Conservation (phyloP, 1,140 invertebrate genomes). For the Oedothorax gibbosus region DNA sequence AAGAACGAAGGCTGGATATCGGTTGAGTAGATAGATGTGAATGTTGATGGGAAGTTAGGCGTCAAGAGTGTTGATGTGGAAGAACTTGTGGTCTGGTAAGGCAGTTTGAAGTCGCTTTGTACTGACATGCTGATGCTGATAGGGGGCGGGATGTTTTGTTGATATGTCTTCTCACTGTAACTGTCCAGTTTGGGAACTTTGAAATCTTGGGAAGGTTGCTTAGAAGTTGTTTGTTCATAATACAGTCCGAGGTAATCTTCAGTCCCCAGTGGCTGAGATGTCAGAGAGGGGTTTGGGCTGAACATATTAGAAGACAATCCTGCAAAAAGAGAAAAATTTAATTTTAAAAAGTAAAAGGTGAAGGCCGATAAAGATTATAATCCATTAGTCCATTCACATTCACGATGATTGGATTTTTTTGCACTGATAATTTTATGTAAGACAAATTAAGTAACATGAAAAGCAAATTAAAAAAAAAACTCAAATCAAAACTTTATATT, state of each 20-base stretch:
- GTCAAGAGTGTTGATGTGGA: constrained; percentile 12
- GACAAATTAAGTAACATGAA: too few species aligned
- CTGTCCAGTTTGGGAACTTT: constrained; percentile 3
- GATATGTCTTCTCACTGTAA: constrained; percentile 14
- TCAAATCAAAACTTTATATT: too few species aligned
- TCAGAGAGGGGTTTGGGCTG: not conserved
- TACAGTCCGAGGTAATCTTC: constrained; percentile 12
- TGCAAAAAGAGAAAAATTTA: not conserved
- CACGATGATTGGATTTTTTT: too few species aligned
- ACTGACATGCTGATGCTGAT: constrained; percentile 7
- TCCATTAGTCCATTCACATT: not conserved
- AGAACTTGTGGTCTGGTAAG: not conserved
- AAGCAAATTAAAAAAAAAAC: too few species aligned
- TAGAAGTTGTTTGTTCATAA: constrained; percentile 14
- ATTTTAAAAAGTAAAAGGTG: not conserved
- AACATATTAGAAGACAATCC: constrained; percentile 17
- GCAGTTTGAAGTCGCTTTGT: constrained; percentile 10
- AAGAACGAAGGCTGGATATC: constrained; percentile 30
- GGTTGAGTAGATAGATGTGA: not conserved
- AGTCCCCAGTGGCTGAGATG: constrained; percentile 4
- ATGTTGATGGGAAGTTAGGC: not conserved
- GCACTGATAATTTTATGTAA: too few species aligned
- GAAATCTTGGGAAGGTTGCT: constrained; percentile 13
- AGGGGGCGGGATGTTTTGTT: not conserved
- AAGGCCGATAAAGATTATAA: not conserved